These are phyloP conservation scores for Panzeria rudis DNA, from an alignment of 2,888 invertebrate genomes.

Conservation along the genomic window DNA sequence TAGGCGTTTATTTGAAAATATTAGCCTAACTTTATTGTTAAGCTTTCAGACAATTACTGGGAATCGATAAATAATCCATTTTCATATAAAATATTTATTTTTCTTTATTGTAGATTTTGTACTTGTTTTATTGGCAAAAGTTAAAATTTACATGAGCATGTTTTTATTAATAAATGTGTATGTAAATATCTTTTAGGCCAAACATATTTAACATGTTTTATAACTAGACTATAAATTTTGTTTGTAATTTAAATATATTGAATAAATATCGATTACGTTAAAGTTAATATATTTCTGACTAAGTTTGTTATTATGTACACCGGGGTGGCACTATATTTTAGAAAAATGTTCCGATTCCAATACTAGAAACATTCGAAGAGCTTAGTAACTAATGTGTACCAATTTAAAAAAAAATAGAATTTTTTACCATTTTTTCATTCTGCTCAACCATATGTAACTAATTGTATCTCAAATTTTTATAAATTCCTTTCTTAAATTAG, in stretches of 20 bases:
- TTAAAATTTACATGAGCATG: constrained; percentile 36
- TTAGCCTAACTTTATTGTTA: constrained; percentile 70
- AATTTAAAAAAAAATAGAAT: no score
- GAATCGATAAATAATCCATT: constrained; percentile 71
- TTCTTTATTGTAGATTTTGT: constrained; percentile 8
- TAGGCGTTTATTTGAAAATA: constrained; percentile 72
- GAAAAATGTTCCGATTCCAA: no score
- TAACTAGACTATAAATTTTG: constrained; percentile 27
- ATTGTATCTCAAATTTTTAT: no score
- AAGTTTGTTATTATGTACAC: no score
- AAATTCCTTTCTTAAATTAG: no score
- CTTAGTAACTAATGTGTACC: no score
- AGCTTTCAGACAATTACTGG: constrained; percentile 66
- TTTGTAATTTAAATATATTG: constrained; percentile 21
- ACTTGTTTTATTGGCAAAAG: constrained; percentile 39
- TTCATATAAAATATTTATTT: constrained; percentile 34
- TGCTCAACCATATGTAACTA: no score
- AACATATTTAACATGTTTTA: constrained; percentile 22
- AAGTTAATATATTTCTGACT: not conserved
- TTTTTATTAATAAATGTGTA: constrained; percentile 1
- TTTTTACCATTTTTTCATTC: no score
- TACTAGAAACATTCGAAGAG: no score
- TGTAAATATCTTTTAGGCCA: not conserved
- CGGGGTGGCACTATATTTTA: no score
- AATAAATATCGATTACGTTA: constrained; percentile 6